Evolutionary conservation across 37 sponge, comb jelly and placozoan species (phyloP).

Genomic region (Aphrocallistes beatrix): DNA sequence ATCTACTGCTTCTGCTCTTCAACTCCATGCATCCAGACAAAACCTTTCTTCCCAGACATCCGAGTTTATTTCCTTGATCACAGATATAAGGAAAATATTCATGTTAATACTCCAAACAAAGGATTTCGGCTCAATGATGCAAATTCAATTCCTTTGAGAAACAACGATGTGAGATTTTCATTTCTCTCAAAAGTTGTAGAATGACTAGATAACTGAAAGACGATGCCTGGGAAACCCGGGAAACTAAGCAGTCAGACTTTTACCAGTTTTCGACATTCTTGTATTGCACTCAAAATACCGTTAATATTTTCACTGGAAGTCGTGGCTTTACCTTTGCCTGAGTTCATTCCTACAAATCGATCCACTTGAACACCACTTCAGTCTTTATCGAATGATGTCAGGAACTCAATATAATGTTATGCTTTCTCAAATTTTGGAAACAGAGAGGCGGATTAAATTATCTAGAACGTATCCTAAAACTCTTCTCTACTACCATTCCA

Average conservation of each 20-base stretch:
- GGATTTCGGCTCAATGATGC: constrained; percentile 19
- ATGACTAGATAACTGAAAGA: constrained; percentile 10
- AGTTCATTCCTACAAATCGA: constrained; percentile 14
- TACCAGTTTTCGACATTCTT: constrained; percentile 13
- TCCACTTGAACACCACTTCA: constrained; percentile 10
- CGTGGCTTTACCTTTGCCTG: constrained; percentile 19
- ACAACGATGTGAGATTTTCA: constrained; percentile 13
- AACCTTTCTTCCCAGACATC: constrained; percentile 20
- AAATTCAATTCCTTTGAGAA: background rate
- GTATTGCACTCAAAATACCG: constrained; percentile 19
- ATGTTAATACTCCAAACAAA: constrained; percentile 8
- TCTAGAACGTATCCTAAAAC: constrained; percentile 3
- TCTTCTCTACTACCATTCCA: constrained; percentile 17
- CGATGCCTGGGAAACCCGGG: background rate
- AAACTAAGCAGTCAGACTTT: constrained; percentile 17
- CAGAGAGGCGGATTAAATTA: constrained; percentile 15
- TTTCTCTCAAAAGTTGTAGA: constrained; percentile 19
- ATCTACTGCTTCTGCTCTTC: background rate
- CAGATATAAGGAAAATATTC: background rate
- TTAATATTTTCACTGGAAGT: constrained; percentile 15
- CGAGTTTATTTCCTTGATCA: background rate
- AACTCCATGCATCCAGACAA: constrained; percentile 14
- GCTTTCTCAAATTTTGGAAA: constrained; percentile 18
- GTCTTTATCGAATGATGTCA: constrained; percentile 17
- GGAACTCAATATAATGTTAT: background rate